A percentile compares a stretch with the other conserved stretches of the same genome.
These are phyloP conservation scores for Burhinus bistriatus DNA, from an alignment of 2,113 vertebrate genomes.

Conservation along the genomic window DNA sequence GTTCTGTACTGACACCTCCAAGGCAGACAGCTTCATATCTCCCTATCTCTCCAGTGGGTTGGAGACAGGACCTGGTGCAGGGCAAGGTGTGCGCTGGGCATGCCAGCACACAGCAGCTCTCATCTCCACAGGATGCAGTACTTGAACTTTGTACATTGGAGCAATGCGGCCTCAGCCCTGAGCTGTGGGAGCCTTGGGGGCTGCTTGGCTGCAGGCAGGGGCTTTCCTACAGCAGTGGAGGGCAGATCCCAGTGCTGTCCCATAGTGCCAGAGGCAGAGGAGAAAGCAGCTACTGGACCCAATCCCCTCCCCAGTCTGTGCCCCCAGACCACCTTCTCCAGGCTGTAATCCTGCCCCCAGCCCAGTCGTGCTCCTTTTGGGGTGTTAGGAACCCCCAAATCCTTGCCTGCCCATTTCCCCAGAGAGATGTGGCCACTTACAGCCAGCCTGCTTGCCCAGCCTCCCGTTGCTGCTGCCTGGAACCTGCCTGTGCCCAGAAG, in stretches of 20 bases:
- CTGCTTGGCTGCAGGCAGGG: neutral
- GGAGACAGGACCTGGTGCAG: neutral
- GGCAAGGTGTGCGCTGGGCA: rapidly evolving
- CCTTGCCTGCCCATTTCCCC: neutral
- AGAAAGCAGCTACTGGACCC: rapidly evolving
- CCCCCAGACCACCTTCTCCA: neutral
- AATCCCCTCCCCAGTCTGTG: neutral
- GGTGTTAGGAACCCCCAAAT: neutral
- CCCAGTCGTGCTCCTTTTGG: neutral
- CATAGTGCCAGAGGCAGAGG: neutral
- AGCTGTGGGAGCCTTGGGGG: neutral
- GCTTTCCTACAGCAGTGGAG: neutral
- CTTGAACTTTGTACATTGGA: neutral
- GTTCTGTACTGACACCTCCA: neutral
- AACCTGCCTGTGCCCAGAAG: neutral
- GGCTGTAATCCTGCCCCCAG: neutral
- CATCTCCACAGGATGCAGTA: rapidly evolving
- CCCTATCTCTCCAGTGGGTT: neutral
- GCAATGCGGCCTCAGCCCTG: neutral
- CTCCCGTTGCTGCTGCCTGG: rapidly evolving
- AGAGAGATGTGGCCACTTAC: rapidly evolving
- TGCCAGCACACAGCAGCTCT: neutral
- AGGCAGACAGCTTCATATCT: neutral
- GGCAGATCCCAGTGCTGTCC: neutral
- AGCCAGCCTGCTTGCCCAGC: neutral